These are phyloP conservation scores for Tupiocoris notatus DNA, from an alignment of 2,888 invertebrate genomes.

Conservation along the genomic window DNA sequence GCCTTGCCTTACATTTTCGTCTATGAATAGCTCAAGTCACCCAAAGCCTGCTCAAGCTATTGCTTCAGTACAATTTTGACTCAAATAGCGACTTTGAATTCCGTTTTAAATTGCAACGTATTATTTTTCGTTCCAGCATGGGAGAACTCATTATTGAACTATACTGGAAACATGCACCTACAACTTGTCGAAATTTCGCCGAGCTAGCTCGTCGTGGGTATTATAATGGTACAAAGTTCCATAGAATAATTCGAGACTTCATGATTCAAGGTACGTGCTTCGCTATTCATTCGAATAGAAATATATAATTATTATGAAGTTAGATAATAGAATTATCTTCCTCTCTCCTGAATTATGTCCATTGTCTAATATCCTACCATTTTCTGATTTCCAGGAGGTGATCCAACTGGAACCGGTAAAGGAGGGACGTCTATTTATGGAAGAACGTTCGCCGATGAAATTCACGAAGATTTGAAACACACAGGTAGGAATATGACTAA, in stretches of 20 bases:
- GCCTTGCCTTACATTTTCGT: too few relatives aligned
- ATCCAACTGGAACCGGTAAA: slow-evolving; percentile 95
- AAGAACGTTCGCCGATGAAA: slow-evolving; percentile 91
- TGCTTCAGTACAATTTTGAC: too few relatives aligned
- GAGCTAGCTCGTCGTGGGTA: slow-evolving; percentile 90
- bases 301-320: not conserved
- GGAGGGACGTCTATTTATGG: slow-evolving; percentile 98
- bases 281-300: too few relatives aligned
- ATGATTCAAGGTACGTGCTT: slow-evolving; percentile 85
- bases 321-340: slow-evolving; percentile 25
- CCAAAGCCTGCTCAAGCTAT: too few relatives aligned
- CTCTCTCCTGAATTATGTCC: too few relatives aligned
- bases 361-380: not conserved
- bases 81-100: too few relatives aligned
- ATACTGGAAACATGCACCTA: slow-evolving; percentile 99
- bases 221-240: slow-evolving; percentile 94
- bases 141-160: slow-evolving; percentile 88
- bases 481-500: too few relatives aligned
- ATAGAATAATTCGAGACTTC: slow-evolving; percentile 89
- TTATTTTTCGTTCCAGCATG: slow-evolving; percentile 71
- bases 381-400: slow-evolving; percentile 65
- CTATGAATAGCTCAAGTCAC: too few relatives aligned
- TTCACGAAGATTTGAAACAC: slow-evolving; percentile 89
- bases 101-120: too few relatives aligned
- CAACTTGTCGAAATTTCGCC: slow-evolving; percentile 95